Evolutionary conservation across 2,888 invertebrate genomes (phyloP), one percentile per base, ranked within the genome.

Genomic region (Ligdia adustata): DNA sequence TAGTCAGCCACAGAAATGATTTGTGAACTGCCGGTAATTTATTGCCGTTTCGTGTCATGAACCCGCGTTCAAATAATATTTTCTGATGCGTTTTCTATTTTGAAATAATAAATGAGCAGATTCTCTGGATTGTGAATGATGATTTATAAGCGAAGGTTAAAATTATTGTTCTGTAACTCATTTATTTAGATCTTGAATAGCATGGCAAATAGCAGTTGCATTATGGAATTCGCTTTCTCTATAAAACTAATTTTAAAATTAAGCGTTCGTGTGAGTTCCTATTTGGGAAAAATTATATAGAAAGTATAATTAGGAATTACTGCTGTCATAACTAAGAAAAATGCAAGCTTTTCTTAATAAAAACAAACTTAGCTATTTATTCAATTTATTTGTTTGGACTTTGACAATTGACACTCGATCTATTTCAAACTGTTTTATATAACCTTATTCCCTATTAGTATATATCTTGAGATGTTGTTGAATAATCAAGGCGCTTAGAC

Each of bases 11-110:
- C 50, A 58, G 44, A 60, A 52, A 65, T 70, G 71, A 75, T 72
- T 75, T 75, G 70, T 72, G 56, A 60, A 33, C 52, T 45, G 45
- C 59, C 48, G 45, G 33, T 59, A 63, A 72, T 71, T 66, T 67
- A 72, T 66, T 42, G 58, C 55, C 54, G 51, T 57, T 60, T 50
- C 61, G 57, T 64, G 67, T 67, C 69, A 57, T 56, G 55, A 42
- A 56, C 43, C 28, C 53, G 50, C 38, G 49, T 44, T 60, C 51
- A 61, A 57, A 64, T 49, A 60, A 63, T 59, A 55, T 60, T 45
- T 56, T 54, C 51, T 45, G 51, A 24, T 38, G 44, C 28, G 37
- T 56, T 57, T 55, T 60, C 61, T 64, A 66, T 66, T 66, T 65
- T 48, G 37, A 45, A 47, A 50, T 48, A 9, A 20, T 45, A 41